Percentiles rank a stretch among this genome's conserved stretches.
Conservation (phyloP, 2,797 vertebrate genomes). For the Meriones psammophilus region DNA sequence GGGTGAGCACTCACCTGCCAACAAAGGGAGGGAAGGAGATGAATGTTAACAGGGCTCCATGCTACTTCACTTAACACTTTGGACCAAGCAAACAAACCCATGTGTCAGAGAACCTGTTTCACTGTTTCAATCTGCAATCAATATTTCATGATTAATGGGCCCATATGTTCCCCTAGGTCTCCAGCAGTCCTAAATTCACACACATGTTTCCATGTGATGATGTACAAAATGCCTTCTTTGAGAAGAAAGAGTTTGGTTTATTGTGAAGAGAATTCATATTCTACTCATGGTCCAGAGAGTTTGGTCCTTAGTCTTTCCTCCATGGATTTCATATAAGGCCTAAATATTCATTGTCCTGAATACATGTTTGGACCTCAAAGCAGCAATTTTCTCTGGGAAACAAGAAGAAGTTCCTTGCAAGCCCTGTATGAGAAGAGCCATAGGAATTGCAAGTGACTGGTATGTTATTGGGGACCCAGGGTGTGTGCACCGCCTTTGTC, state of each 20-base stretch:
- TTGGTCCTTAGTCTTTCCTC: neutral
- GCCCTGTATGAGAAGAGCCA: neutral
- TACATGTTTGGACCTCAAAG: neutral
- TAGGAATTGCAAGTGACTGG: neutral
- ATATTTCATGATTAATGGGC: conserved; percentile 88
- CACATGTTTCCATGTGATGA: neutral
- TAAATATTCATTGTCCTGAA: neutral
- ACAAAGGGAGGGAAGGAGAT: conserved; percentile 84
- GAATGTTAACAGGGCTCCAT: conserved; percentile 86
- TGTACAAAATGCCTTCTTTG: neutral
- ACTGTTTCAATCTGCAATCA: conserved; percentile 84
- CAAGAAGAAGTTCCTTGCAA: rapidly evolving
- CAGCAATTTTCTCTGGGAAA: neutral
- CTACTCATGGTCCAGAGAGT: neutral
- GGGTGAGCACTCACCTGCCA: conserved; percentile 87
- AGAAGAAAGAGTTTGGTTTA: neutral
- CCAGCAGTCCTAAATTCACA: neutral
- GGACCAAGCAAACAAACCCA: conserved; percentile 85
- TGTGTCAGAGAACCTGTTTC: conserved; percentile 75
- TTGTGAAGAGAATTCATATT: neutral
- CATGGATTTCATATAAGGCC: neutral
- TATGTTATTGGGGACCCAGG: neutral
- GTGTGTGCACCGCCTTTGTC: neutral
- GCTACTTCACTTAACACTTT: conserved; percentile 87
- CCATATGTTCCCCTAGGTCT: conserved; percentile 45